Evolutionary conservation across 2,113 vertebrate species (phyloP).

Genomic region (Sialia sialis): DNA sequence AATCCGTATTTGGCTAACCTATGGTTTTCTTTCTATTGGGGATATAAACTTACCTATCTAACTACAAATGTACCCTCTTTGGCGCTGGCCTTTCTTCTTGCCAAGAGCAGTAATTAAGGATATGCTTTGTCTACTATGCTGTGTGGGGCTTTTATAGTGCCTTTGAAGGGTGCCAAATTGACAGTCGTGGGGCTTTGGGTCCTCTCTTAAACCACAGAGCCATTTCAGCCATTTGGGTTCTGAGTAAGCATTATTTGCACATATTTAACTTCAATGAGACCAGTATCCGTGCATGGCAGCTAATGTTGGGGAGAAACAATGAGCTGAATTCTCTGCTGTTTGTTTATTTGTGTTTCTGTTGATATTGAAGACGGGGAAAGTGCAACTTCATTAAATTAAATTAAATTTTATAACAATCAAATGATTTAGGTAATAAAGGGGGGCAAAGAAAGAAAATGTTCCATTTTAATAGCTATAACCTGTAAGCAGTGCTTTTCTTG

Average conservation of each 20-base stretch:
- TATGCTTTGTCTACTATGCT: background rate
- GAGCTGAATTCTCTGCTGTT: constrained; percentile 1
- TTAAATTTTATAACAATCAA: constrained; percentile 68
- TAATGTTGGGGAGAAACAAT: constrained; percentile 45
- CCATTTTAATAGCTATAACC: constrained; percentile 65
- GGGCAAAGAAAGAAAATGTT: constrained; percentile 61
- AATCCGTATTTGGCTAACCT: background rate
- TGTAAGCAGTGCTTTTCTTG: constrained; percentile 61
- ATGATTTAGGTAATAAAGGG: constrained; percentile 66
- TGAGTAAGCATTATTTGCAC: constrained; percentile 29
- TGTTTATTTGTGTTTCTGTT: constrained; percentile 46
- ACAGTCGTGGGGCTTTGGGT: background rate
- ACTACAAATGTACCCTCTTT: background rate
- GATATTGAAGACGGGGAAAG: constrained; percentile 37
- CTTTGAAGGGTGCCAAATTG: background rate
- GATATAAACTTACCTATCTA: background rate
- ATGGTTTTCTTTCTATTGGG: background rate
- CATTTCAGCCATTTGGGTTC: background rate
- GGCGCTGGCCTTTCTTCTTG: background rate
- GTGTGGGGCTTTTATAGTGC: background rate
- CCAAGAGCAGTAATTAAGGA: background rate
- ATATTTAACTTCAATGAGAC: constrained; percentile 22
- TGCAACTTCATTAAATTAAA: constrained; percentile 65
- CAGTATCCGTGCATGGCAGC: background rate
- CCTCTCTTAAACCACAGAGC: background rate